Percentiles rank a stretch among this genome's conserved stretches.
These are phyloP conservation scores for Epizoanthus ramosus DNA, from an alignment of 92 coral and sea anemone genomes.

Conservation along the genomic window DNA sequence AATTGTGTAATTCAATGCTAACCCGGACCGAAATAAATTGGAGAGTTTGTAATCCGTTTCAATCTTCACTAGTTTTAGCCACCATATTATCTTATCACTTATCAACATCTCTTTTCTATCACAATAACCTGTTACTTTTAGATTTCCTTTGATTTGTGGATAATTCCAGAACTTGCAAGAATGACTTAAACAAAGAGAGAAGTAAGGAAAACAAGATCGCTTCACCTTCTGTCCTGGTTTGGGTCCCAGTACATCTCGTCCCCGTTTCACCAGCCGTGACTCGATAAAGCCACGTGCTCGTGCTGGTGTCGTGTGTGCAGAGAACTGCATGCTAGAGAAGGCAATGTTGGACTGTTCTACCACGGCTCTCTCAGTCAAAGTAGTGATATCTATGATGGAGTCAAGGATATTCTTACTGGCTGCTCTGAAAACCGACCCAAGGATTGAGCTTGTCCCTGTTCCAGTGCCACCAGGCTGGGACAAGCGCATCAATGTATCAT, in stretches of 20 bases:
- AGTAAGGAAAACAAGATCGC: not conserved
- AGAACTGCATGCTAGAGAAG: constrained; percentile 74
- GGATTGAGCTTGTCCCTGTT: constrained; percentile 74
- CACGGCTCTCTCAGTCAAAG: constrained; percentile 38
- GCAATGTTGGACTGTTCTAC: constrained; percentile 52
- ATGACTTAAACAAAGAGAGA: no score
- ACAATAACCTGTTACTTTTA: no score
- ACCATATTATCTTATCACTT: no score
- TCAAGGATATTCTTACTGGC: constrained; percentile 67
- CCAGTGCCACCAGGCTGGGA: constrained; percentile 81
- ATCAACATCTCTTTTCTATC: no score
- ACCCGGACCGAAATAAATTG: no score
- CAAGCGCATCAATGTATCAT: constrained; percentile 76
- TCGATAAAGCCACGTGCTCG: constrained; percentile 79
- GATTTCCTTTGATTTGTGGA: no score
- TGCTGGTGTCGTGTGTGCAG: constrained; percentile 82
- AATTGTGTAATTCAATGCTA: no score
- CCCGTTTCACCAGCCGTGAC: constrained; percentile 80
- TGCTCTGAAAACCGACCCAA: constrained; percentile 87
- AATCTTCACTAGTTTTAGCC: no score
- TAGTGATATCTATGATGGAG: constrained; percentile 65
- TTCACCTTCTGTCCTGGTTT: constrained; percentile 89
- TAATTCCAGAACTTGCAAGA: no score
- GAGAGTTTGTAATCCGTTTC: no score
- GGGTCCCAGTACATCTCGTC: constrained; percentile 88